Evolutionary conservation across 2,797 vertebrate genomes (phyloP), one percentile per base, ranked within the genome.

Genomic region (Astyanax mexicanus): DNA sequence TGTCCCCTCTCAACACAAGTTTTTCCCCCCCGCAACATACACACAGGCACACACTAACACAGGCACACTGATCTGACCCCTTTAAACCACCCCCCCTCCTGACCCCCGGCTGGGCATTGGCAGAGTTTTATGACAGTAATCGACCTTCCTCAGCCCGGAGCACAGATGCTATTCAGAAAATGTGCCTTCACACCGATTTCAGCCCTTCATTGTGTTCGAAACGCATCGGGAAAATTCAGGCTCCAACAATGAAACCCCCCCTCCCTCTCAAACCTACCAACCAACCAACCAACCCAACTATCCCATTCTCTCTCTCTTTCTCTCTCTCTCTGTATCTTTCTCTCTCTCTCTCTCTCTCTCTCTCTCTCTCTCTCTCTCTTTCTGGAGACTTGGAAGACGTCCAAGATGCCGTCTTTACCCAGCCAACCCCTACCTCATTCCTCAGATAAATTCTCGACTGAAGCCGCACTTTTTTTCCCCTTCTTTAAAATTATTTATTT

Each of bases 21-120:
- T 78, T 32, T n/a, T n/a, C n/a, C 52, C 49, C 54, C 69, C 62
- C 42, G n/a, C 55, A 35, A 90, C 93, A 92, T 91, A 92, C 92
- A 94, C 68, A 64, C 58, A 58, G n/a, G n/a, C n/a, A 7, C 29
- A 54, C 60, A 60, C 61, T n/a, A n/a, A 77, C 58, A 58, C 62
- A 71, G 38, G 64, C 67, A 62, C 51, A 74, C 65, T 15, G 21
- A 55, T 75, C 51, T 78, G 72, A 81, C 68, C 80, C 72, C 68
- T 55, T 47, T 37, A 51, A 67, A 67, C 51, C 23, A 25, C 51
- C 69, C 72, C 45, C n/a, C 57, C 71, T 92, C 88, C 88, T 80
- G 92, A 92, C 94, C 93, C 93, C 94, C 92, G 95, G 96, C 95
- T 95, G 95, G 93, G 95, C 91, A 91, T 93, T 95, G 92, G 92